Conservation (phyloP, 1,140 invertebrate species). For the Lysiphlebus fabarum region DNA sequence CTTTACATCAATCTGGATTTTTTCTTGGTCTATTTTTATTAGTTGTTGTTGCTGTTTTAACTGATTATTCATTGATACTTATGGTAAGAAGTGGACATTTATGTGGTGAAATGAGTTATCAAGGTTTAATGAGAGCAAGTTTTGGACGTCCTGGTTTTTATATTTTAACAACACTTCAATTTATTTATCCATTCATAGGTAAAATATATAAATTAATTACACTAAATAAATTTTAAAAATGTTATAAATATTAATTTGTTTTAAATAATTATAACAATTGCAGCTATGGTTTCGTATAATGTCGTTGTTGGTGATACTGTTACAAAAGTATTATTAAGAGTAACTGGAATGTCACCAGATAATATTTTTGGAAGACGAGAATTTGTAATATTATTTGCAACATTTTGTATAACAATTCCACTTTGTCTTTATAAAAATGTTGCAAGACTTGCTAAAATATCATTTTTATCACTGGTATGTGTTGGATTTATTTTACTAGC, state of each 20-base stretch:
- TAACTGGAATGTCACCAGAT: constrained; percentile 57
- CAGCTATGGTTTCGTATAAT: constrained; percentile 90
- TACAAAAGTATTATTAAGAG: constrained; percentile 75
- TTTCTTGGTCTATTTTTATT: constrained; percentile 72
- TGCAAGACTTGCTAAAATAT: constrained; percentile 73
- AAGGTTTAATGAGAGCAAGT: constrained; percentile 78
- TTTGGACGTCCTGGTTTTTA: constrained; percentile 80
- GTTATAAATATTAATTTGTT: constrained; percentile 16
- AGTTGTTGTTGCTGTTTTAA: constrained; percentile 72
- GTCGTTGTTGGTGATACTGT: constrained; percentile 87
- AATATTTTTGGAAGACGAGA: constrained; percentile 64
- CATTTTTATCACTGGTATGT: constrained; percentile 74
- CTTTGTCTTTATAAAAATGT: constrained; percentile 81
- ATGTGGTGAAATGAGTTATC: constrained; percentile 80
- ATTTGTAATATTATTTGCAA: constrained; percentile 74
- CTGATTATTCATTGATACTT: constrained; percentile 81
- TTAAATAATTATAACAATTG: constrained; percentile 34
- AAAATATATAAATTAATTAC: constrained; percentile 4
- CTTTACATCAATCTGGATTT: constrained; percentile 77
- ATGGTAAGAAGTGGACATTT: constrained; percentile 78
- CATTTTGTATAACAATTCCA: constrained; percentile 74
- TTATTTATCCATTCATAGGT: constrained; percentile 84
- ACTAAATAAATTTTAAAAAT: constrained; percentile 12
- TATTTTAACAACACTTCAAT: constrained; percentile 74
- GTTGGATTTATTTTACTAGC: constrained; percentile 72